These are phyloP conservation scores for Umimayanthus kanabou DNA, from an alignment of 92 coral and sea anemone genomes.

Conservation along the genomic window DNA sequence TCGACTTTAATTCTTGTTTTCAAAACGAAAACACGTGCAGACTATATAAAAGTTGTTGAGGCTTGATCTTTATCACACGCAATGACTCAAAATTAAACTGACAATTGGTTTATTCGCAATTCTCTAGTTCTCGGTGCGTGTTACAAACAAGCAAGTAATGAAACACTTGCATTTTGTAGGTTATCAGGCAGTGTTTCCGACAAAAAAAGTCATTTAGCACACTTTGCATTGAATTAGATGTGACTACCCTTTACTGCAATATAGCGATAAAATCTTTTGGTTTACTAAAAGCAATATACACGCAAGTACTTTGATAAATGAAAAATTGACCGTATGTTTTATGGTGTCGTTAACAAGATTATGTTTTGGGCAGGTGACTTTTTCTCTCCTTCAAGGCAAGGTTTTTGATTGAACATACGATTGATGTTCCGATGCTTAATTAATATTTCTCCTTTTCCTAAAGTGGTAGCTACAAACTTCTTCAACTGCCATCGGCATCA, in stretches of 20 bases:
- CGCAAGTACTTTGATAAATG: not conserved
- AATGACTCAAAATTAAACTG: not conserved
- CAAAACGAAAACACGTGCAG: not conserved
- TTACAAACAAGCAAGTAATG: not conserved
- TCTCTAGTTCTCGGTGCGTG: not conserved
- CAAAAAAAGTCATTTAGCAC: not conserved
- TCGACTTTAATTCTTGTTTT: too few relatives aligned
- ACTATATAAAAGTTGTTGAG: not conserved
- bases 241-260: not conserved
- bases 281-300: not conserved
- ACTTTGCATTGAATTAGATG: not conserved
- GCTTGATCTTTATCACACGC: not conserved
- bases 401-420: not conserved
- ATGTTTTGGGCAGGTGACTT: constrained; percentile 1
- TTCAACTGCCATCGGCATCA: not conserved
- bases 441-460: not conserved
- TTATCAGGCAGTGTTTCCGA: not conserved
- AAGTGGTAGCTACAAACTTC: not conserved
- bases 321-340: not conserved
- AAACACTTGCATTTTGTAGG: not conserved
- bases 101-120: not conserved
- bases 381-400: not conserved
- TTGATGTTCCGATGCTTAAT: constrained; percentile 16
- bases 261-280: not conserved
- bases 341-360: not conserved